Evolutionary conservation across 2,113 vertebrate species (phyloP), one percentile per base, ranked within the genome.

Genomic region (Cottus gobio): DNA sequence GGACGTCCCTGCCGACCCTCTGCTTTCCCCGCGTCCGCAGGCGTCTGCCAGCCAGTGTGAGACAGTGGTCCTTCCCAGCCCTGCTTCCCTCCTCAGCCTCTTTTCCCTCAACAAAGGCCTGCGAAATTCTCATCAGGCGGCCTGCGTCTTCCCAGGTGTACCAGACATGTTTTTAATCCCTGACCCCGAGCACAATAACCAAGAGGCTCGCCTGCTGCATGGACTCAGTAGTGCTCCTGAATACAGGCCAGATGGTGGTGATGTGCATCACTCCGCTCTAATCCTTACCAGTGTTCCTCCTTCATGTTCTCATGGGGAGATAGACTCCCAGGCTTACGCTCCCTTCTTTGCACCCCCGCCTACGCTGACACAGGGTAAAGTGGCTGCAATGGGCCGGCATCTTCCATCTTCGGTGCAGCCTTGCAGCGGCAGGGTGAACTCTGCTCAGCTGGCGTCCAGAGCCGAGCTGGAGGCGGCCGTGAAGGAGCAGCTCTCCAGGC

Each of bases 401-500:
- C 60, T 89, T 71, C 80, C 64, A 2, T 28, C 83, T 79, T 63
- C 87, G 70, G 36, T 79, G 34, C 93, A 85, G 71, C 82, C 94
- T 80, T 81, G 39, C 31, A 71, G 85, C 80, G 66, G 83, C 84
- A 89, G 79, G 2, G 11, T 86, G 60, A 70, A 81, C 76, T 85
- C 79, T 79, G 91, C 62, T n/a, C 85, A 85, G 84, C 84, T 82
- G 82, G 42, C 84, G 54, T 80, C 79, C 67, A 83, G 52, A 76
- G 64, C 63, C 64, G 81, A 62, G 78, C 64, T 85, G 36, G 92
- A 93, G 80, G 91, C 95, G 31, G 91, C 93, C 37, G 83, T 93
- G 78, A 95, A 84, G 58, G 76, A 92, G 84, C 93, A 92, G 75
- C 83, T 96, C 79, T 95, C 92, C 82, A 96, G 93, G 88, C 96